A percentile compares a stretch with the other conserved stretches of the same genome.
phyloP scores from a whole-genome alignment of 37 sponge, comb jelly and placozoan genomes.

The Spongilla lacustris region DNA sequence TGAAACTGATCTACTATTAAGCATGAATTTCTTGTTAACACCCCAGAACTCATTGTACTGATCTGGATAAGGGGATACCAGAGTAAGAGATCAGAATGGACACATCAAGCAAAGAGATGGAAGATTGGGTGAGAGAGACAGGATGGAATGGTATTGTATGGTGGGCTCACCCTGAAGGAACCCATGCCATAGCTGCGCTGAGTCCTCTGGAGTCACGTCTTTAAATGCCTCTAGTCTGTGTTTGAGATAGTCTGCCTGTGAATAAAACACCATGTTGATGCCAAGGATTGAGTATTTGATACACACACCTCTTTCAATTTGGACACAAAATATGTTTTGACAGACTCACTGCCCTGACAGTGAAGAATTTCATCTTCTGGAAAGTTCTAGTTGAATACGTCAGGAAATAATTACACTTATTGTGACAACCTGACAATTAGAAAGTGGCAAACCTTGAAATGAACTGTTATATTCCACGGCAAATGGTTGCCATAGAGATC shows the following conservation, averaged over 20 bases:
- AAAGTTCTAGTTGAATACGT: constrained; percentile 53
- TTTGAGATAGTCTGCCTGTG: constrained; percentile 87
- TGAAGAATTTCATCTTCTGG: constrained; percentile 74
- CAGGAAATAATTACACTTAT: background rate
- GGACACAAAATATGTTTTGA: constrained; percentile 80
- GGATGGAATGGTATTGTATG: background rate
- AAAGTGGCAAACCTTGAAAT: constrained; percentile 74
- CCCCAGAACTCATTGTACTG: constrained; percentile 84
- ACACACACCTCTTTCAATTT: constrained; percentile 86
- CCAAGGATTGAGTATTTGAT: background rate
- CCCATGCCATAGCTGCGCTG: constrained; percentile 76
- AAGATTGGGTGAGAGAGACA: no score
- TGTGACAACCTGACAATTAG: background rate
- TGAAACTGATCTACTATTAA: constrained; percentile 41
- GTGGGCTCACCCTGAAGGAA: constrained; percentile 45
- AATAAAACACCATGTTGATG: background rate
- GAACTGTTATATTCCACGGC: constrained; percentile 90
- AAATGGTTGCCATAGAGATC: constrained; percentile 72
- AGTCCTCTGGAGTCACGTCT: constrained; percentile 60
- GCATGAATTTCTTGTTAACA: constrained; percentile 84
- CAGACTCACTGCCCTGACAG: constrained; percentile 66
- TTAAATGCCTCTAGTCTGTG: constrained; percentile 75
- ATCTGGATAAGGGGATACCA: constrained; percentile 38
- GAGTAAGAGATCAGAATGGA: background rate
- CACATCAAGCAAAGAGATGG: no score